Percentiles rank a stretch among this genome's conserved stretches.
phyloP scores from a whole-genome alignment of 2,797 vertebrate species.

The Pampus argenteus region DNA sequence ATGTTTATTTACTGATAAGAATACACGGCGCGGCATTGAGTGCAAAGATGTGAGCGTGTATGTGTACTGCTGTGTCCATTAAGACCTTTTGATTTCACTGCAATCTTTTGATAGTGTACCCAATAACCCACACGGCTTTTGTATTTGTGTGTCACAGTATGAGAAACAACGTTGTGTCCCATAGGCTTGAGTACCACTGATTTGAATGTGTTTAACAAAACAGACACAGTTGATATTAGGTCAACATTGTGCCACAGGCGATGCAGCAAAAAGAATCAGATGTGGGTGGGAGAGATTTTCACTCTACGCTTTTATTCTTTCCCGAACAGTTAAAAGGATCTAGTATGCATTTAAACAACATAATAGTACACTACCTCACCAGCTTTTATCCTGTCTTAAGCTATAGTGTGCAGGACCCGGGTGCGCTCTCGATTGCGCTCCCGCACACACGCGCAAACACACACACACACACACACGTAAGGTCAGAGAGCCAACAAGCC shows the following conservation, averaged over 20 bases:
- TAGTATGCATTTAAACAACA: constrained; percentile 82
- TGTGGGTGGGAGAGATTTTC: constrained; percentile 83
- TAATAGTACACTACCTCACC: constrained; percentile 80
- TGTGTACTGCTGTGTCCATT: constrained; percentile 63
- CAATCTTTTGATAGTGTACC: constrained; percentile 76
- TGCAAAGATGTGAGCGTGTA: constrained; percentile 48
- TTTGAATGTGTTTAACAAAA: constrained; percentile 83
- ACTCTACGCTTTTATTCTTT: constrained; percentile 78
- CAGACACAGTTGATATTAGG: constrained; percentile 83
- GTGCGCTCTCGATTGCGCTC: constrained; percentile 42
- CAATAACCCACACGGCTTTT: constrained; percentile 75
- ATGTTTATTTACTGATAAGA: constrained; percentile 52
- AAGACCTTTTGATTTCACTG: constrained; percentile 69
- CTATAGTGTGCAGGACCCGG: constrained; percentile 71
- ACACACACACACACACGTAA: constrained; percentile 60
- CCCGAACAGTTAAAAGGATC: constrained; percentile 80
- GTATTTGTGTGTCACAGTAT: constrained; percentile 79
- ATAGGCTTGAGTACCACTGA: constrained; percentile 78
- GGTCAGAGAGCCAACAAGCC: constrained; percentile 79
- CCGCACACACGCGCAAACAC: background rate
- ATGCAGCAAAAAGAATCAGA: constrained; percentile 78
- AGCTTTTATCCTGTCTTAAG: constrained; percentile 84
- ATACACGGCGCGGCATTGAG: constrained; percentile 26
- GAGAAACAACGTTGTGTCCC: constrained; percentile 77
- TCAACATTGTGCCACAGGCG: constrained; percentile 79